These are phyloP conservation scores for Seira sanloemensis DNA, from an alignment of 2,888 invertebrate species.

Conservation along the genomic window DNA sequence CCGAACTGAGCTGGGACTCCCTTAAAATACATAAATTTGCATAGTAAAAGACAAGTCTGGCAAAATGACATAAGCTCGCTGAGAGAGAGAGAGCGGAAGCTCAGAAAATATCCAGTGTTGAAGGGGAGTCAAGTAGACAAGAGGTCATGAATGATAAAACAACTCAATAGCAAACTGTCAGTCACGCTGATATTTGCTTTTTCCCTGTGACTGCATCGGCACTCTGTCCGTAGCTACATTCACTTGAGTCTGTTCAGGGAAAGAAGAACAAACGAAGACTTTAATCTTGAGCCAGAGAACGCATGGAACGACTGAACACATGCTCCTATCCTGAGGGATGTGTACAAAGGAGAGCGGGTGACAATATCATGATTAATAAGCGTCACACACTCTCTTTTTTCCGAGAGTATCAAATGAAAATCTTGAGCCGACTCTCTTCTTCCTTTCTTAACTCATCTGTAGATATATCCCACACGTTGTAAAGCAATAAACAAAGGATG, in stretches of 20 bases:
- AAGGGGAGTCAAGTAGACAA: slow-evolving; percentile 8
- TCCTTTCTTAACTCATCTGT: neutral
- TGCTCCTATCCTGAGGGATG: slow-evolving; percentile 11
- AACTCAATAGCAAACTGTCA: slow-evolving; percentile 17
- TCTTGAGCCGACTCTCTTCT: neutral
- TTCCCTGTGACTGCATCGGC: neutral
- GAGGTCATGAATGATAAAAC: slow-evolving; percentile 20
- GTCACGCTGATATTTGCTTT: neutral
- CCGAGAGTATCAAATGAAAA: neutral
- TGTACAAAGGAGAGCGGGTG: slow-evolving; percentile 29
- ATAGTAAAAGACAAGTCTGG: too few species aligned
- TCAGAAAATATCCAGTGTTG: too few species aligned
- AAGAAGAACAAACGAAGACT: neutral
- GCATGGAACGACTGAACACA: neutral
- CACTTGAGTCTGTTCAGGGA: neutral
- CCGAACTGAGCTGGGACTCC: too few species aligned
- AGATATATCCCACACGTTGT: neutral
- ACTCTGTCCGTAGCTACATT: neutral
- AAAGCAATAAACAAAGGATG: too few species aligned
- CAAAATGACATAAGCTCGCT: too few species aligned
- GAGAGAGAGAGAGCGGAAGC: too few species aligned
- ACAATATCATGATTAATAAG: slow-evolving; percentile 57
- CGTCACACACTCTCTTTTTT: slow-evolving; percentile 21
- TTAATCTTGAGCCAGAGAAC: neutral
- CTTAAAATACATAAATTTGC: too few species aligned